phyloP scores from a whole-genome alignment of 2,888 invertebrate species.

The Nomada ferruginata region DNA sequence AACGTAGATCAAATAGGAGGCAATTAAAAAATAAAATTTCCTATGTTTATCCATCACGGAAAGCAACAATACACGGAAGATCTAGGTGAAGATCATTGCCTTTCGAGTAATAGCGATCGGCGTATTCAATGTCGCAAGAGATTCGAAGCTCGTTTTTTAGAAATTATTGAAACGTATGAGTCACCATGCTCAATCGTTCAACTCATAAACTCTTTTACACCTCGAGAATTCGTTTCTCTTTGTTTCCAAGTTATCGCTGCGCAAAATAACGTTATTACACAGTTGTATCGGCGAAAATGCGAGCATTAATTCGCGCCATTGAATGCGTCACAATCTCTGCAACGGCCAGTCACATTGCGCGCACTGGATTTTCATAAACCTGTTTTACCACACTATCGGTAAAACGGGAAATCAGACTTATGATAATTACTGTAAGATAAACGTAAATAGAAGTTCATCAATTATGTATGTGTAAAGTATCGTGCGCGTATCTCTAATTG shows the following conservation, averaged over 20 bases:
- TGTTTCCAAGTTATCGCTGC: not conserved
- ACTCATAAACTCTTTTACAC: not conserved
- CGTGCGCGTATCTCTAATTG: not conserved
- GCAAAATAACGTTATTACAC: not conserved
- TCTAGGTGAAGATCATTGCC: constrained; percentile 31
- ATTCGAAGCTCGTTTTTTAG: constrained; percentile 13
- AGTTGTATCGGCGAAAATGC: not conserved
- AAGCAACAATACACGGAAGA: constrained; percentile 21
- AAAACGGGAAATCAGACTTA: constrained; percentile 6
- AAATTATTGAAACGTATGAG: not conserved
- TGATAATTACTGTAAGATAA: constrained; percentile 1
- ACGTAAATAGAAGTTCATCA: not conserved
- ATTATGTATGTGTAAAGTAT: not conserved
- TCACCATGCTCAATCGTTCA: not conserved
- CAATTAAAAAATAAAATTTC: constrained; percentile 59
- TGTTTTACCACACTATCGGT: constrained; percentile 8
- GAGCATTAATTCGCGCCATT: not conserved
- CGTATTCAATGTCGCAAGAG: not conserved
- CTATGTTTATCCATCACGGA: constrained; percentile 44
- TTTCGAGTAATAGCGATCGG: constrained; percentile 10
- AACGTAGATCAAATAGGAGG: constrained; percentile 42
- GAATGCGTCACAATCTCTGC: not conserved
- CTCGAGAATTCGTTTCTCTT: not conserved
- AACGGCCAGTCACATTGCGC: not conserved
- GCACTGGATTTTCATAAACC: constrained; percentile 1